phyloP scores from a whole-genome alignment of 2,797 vertebrate species.

The Onychomys arenicola region DNA sequence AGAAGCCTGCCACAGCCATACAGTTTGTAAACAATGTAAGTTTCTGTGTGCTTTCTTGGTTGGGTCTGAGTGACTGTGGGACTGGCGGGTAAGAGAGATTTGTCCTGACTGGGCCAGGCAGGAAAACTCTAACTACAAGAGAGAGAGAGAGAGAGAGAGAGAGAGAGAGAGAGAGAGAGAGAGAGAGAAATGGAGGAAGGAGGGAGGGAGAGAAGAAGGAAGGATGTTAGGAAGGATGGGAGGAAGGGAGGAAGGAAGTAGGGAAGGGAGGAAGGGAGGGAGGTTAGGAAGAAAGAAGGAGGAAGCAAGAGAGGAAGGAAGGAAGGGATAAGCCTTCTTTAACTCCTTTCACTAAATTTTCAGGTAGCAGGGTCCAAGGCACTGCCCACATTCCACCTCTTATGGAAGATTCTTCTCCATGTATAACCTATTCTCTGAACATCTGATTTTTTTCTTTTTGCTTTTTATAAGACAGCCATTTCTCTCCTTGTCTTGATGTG shows the following conservation, averaged over 20 bases:
- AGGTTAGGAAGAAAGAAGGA: fast-evolving
- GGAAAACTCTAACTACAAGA: too few species aligned
- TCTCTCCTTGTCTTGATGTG: background rate
- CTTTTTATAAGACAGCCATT: background rate
- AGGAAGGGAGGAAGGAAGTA: background rate
- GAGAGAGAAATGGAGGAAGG: background rate
- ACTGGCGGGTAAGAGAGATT: too few species aligned
- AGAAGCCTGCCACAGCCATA: too few species aligned
- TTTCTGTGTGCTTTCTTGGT: too few species aligned
- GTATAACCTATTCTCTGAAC: background rate
- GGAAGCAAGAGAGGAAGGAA: background rate
- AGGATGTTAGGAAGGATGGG: background rate
- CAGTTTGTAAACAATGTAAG: too few species aligned
- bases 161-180: too few species aligned
- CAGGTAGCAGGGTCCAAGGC: background rate
- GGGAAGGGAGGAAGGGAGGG: background rate
- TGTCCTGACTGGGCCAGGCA: too few species aligned
- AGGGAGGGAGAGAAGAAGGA: background rate
- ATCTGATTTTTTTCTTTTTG: background rate
- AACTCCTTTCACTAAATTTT: background rate
- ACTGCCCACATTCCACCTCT: background rate
- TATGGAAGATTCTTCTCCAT: background rate
- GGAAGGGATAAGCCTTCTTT: background rate
- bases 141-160: too few species aligned
- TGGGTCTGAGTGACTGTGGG: too few species aligned